A percentile compares a stretch with the other conserved stretches of the same genome.
Conservation (phyloP, 2,888 invertebrate genomes). For the Drosophila recens region DNA sequence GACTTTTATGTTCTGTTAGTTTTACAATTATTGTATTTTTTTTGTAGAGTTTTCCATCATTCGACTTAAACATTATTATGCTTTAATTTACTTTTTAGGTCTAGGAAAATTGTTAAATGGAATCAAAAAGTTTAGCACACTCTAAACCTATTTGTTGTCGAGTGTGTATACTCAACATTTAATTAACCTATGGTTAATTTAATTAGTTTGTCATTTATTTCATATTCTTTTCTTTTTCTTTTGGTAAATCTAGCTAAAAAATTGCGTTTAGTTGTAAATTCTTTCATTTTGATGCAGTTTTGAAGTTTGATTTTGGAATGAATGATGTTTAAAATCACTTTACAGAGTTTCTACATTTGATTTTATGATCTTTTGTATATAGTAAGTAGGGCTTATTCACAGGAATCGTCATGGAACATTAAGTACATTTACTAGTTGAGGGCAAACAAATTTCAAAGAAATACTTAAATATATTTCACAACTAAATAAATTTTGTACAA, state of each 20-base stretch:
- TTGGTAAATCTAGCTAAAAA: constrained; percentile 78
- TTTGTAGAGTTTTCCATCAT: constrained; percentile 57
- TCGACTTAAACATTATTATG: constrained; percentile 40
- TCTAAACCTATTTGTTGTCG: not conserved
- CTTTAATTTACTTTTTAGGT: constrained; percentile 21
- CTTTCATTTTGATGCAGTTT: constrained; percentile 48
- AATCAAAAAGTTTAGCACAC: constrained; percentile 71
- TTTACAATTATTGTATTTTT: constrained; percentile 78
- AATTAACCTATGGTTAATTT: constrained; percentile 47
- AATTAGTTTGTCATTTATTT: constrained; percentile 22
- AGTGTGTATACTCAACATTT: constrained; percentile 24
- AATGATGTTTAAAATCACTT: constrained; percentile 41
- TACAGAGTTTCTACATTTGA: constrained; percentile 31
- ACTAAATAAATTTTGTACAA: not conserved
- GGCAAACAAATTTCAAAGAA: not conserved
- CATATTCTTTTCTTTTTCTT: constrained; percentile 1
- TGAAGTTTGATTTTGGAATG: constrained; percentile 43
- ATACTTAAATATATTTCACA: not conserved
- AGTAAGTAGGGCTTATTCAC: constrained; percentile 7
- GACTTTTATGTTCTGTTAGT: constrained; percentile 67
- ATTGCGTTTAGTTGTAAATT: constrained; percentile 67
- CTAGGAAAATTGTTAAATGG: constrained; percentile 75
- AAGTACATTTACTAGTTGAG: not conserved
- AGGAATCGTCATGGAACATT: constrained; percentile 7
- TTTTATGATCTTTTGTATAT: not conserved